A percentile compares a stretch with the other conserved stretches of the same genome.
Conservation (phyloP, 2,888 invertebrate species). For the Diaperis boleti region DNA sequence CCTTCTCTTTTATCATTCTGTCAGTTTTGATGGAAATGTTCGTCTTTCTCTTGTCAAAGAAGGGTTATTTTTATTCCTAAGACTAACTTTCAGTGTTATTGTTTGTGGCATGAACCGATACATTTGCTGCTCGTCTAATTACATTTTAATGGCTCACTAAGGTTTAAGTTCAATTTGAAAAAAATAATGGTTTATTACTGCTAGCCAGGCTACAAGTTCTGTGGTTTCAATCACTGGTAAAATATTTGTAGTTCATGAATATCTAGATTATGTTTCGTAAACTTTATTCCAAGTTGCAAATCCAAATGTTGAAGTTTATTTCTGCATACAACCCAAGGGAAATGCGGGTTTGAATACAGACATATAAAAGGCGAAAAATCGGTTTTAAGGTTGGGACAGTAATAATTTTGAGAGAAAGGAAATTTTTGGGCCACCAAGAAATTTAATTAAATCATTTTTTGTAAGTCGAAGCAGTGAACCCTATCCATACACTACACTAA, state of each 20-base stretch:
- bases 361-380: constrained; percentile 1
- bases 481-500: too few relatives aligned
- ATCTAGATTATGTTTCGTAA: constrained; percentile 15
- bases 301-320: constrained; percentile 12
- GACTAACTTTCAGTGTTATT: too few relatives aligned
- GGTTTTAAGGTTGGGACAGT: not conserved
- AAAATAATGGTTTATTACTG: not conserved
- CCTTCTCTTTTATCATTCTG: not conserved
- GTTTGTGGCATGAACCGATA: too few relatives aligned
- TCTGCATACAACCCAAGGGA: constrained; percentile 16
- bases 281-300: constrained; percentile 20
- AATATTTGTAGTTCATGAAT: constrained; percentile 8
- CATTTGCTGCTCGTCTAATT: too few relatives aligned
- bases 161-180: not conserved
- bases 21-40: constrained; percentile 8
- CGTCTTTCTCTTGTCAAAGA: constrained; percentile 16
- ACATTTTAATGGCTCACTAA: not conserved
- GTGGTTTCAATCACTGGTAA: not conserved
- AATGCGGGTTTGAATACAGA: constrained; percentile 5
- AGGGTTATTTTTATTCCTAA: too few relatives aligned
- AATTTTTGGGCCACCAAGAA: too few relatives aligned
- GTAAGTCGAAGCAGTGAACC: too few relatives aligned
- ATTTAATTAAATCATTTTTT: too few relatives aligned
- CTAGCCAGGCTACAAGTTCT: not conserved
- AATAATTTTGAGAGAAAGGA: too few relatives aligned